Evolutionary conservation across 2,113 vertebrate genomes (phyloP).

Genomic region (Paramisgurnus dabryanus): DNA sequence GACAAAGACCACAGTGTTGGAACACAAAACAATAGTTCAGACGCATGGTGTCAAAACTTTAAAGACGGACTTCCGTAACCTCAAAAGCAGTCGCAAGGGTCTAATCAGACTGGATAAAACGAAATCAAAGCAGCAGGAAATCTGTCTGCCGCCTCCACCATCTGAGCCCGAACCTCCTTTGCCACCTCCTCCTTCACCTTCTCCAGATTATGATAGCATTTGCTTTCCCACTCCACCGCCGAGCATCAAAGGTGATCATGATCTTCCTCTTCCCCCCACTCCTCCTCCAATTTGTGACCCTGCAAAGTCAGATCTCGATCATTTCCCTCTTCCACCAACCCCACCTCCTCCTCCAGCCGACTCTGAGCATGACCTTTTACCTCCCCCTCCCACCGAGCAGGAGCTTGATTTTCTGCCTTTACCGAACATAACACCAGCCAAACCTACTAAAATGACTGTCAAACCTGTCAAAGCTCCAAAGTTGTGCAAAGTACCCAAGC

Average conservation of each 20-base stretch:
- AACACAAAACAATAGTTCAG: conserved; percentile 75
- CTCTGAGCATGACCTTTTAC: conserved; percentile 68
- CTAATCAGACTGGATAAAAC: conserved; percentile 66
- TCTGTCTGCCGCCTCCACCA: conserved; percentile 64
- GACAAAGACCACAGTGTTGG: conserved; percentile 57
- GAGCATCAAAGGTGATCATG: conserved; percentile 66
- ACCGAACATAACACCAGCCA: conserved; percentile 60
- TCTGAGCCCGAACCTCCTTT: conserved; percentile 73
- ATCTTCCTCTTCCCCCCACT: conserved; percentile 76
- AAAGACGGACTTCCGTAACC: conserved; percentile 75
- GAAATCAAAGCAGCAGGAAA: conserved; percentile 67
- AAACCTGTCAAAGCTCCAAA: conserved; percentile 71
- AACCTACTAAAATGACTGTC: conserved; percentile 66
- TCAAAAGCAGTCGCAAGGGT: conserved; percentile 64
- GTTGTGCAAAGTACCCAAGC: conserved; percentile 72
- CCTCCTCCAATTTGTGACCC: conserved; percentile 64
- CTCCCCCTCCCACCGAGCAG: conserved; percentile 71
- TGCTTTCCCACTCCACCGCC: conserved; percentile 56
- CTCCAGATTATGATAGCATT: conserved; percentile 62
- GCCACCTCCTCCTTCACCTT: conserved; percentile 83
- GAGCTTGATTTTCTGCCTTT: conserved; percentile 70
- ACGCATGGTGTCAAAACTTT: conserved; percentile 74
- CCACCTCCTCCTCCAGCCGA: conserved; percentile 65
- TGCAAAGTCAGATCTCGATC: conserved; percentile 69
- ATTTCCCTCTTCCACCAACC: conserved; percentile 58